These are phyloP conservation scores for Protonemura montana DNA, from an alignment of 2,888 invertebrate species.

Conservation along the genomic window DNA sequence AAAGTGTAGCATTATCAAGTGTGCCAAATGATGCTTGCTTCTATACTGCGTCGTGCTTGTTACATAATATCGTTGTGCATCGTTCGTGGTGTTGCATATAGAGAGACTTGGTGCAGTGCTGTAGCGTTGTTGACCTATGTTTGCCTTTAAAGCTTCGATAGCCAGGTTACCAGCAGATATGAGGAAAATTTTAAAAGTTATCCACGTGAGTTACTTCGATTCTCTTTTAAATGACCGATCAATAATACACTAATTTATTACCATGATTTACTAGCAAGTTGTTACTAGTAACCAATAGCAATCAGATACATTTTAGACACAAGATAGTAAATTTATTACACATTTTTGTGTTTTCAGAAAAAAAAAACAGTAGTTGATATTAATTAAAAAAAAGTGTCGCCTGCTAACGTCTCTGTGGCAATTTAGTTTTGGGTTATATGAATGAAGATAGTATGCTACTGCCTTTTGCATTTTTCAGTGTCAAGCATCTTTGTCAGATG, in stretches of 20 bases:
- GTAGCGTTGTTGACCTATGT: conserved; percentile 9
- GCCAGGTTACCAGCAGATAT: background rate
- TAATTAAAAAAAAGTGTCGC: background rate
- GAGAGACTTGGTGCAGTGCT: background rate
- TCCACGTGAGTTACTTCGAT: background rate
- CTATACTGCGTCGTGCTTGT: background rate
- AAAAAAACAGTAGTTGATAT: no score
- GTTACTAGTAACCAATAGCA: background rate
- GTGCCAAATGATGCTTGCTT: conserved; percentile 21
- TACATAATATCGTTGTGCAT: background rate
- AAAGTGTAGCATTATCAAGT: conserved; percentile 13
- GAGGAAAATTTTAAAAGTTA: background rate
- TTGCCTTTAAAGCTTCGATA: conserved; percentile 21
- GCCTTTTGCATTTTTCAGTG: no score
- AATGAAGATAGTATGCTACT: background rate
- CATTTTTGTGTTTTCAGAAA: background rate
- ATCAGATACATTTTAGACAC: background rate
- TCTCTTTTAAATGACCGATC: background rate
- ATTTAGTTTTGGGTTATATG: background rate
- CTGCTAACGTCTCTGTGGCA: background rate
- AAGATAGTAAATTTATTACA: background rate
- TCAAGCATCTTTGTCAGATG: no score
- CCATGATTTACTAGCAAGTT: background rate
- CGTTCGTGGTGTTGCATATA: background rate
- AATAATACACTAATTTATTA: background rate